Evolutionary conservation across 2,113 vertebrate genomes (phyloP).

Genomic region (Meriones unguiculatus): DNA sequence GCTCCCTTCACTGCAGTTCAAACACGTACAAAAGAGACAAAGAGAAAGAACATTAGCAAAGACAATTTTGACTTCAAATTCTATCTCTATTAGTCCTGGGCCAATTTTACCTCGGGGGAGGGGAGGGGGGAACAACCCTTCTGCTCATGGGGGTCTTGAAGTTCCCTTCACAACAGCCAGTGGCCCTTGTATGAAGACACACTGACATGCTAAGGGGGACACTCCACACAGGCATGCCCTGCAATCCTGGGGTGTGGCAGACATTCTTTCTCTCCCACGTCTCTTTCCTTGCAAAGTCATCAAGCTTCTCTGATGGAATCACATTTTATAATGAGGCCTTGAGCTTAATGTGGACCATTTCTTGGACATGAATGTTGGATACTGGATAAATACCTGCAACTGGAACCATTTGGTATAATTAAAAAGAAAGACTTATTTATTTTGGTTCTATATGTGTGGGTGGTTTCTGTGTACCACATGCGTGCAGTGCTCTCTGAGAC

Average conservation of each 20-base stretch:
- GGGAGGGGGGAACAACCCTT: background rate
- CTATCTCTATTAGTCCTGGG: background rate
- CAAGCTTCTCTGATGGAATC: background rate
- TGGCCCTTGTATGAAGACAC: conserved; percentile 27
- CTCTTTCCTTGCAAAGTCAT: background rate
- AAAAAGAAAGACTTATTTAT: background rate
- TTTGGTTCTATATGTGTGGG: background rate
- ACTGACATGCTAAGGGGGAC: background rate
- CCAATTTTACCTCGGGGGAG: conserved; percentile 8
- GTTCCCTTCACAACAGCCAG: background rate
- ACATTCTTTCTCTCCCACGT: background rate
- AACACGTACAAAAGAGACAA: conserved; percentile 47
- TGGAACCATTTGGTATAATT: background rate
- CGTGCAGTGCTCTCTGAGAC: background rate
- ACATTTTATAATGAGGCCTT: background rate
- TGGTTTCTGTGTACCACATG: background rate
- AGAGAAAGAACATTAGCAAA: conserved; percentile 51
- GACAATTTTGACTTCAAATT: background rate
- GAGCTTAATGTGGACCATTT: background rate
- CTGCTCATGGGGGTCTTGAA: background rate
- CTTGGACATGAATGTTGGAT: background rate
- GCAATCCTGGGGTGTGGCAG: background rate
- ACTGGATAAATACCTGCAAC: background rate
- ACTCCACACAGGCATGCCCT: background rate
- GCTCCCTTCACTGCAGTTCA: conserved; percentile 94